Conservation (phyloP, 2,113 vertebrate species). For the Prunella himalayana region DNA sequence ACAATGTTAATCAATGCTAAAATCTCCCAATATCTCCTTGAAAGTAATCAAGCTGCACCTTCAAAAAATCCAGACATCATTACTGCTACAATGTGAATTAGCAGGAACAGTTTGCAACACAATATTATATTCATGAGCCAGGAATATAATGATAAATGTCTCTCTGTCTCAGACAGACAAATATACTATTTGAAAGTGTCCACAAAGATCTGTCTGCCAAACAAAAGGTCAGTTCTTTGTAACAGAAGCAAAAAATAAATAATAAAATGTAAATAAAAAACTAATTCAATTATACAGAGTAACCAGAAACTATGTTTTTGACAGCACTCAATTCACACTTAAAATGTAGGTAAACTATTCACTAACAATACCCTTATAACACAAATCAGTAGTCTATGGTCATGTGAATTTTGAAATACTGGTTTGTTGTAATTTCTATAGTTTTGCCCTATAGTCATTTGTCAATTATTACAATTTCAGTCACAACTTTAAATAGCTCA, state of each 20-base stretch:
- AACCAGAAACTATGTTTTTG: not conserved
- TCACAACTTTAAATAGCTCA: not conserved
- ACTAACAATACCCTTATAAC: not conserved
- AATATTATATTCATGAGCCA: not conserved
- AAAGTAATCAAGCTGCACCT: not conserved
- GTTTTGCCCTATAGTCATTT: not conserved
- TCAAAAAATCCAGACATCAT: not conserved
- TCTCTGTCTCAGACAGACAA: not conserved
- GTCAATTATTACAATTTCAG: not conserved
- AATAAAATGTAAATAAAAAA: not conserved
- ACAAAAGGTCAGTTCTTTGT: not conserved
- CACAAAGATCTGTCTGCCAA: not conserved
- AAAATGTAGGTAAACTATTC: not conserved
- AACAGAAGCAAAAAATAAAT: not conserved
- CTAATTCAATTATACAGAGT: not conserved
- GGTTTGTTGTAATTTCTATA: not conserved
- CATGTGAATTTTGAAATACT: not conserved
- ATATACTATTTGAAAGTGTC: not conserved
- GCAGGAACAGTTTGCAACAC: not conserved
- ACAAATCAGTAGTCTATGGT: not conserved
- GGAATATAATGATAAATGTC: not conserved
- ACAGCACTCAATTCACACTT: not conserved
- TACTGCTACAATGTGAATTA: not conserved
- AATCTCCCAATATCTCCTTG: not conserved
- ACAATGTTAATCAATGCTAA: not conserved